phyloP scores from a whole-genome alignment of 2,888 invertebrate genomes.

The Nematopogon swammerdamellus region DNA sequence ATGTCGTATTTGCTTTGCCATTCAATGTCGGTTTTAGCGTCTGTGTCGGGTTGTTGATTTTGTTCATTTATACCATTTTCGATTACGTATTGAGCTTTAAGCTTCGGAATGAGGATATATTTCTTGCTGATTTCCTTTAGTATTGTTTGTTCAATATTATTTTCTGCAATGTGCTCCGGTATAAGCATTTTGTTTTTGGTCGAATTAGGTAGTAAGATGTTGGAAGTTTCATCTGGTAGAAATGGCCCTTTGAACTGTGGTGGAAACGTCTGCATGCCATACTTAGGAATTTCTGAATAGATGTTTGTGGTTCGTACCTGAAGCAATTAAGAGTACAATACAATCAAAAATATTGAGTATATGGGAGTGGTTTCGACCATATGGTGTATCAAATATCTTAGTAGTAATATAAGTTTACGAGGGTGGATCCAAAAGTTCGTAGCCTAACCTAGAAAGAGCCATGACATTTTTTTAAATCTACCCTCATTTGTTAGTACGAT shows the following conservation, averaged over 20 bases:
- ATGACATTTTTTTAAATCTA: no score
- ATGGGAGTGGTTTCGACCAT: no score
- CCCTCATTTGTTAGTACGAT: no score
- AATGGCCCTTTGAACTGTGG: neutral
- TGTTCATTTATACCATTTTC: neutral
- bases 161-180: neutral
- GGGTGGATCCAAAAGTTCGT: no score
- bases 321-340: no score
- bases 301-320: neutral
- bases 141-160: slow-evolving; percentile 17
- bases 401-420: no score
- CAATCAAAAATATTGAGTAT: no score
- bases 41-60: neutral
- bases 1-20: slow-evolving; percentile 48
- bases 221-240: neutral
- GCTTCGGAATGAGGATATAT: slow-evolving; percentile 43
- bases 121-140: slow-evolving; percentile 38
- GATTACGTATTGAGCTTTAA: neutral
- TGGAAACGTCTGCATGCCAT: neutral
- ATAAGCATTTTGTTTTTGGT: neutral
- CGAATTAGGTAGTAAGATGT: neutral
- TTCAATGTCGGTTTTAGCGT: slow-evolving; percentile 16
- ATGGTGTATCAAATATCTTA: no score
- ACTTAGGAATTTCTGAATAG: neutral
- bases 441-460: no score